Base-by-base conservation (phyloP, 2,113 vertebrate species). In the Cebus imitator region DNA sequence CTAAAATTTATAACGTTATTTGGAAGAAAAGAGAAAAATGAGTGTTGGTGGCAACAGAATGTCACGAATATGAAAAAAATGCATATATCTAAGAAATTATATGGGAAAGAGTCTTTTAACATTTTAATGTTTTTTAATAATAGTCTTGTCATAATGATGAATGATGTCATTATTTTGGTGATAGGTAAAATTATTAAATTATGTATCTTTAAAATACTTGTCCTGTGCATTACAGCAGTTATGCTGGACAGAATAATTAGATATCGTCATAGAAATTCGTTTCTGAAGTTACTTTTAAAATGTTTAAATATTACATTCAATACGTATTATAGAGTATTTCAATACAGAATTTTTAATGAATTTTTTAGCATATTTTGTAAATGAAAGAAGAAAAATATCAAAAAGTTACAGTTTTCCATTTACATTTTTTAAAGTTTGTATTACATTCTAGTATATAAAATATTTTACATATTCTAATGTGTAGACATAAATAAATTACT, bases 91-190 rank as follows among this genome's bases (percentile, higher is more conserved):
- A 76, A 94, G 43, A 73, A 6, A 88, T 85, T 40, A 48, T 61
- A 88, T 66, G 90, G 93, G 50, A 93, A 94, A 68, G 23, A 84
- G 8, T 92, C 3, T 1, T 68, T 90, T 91, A 70, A 43, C 73
- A 80, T 32, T 91, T 97, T 75, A 76, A 27, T 96, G 35, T 66
- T 88, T 40, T 93, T 94, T 94, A 88, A 45, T 94, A 94, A 88
- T 55, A 93, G 37, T 37, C 5, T 96, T 95, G 57, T 82, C 45
- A 92, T 68, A 68, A 80, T 88, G 61, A 96, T 93, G 87, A 80
- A 86, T 87, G 94, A 52, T 83, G 5, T 45, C n/a, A 83, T 94
- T 94, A 88, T 93, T 96, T 94, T 92, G 14, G 2, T 70, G 4
- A 81, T 85, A 90, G 37, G 9, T 88, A 86, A 87, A 87, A 78